Base-by-base conservation (phyloP, 2,797 vertebrate species). In the Prunella strophiata region DNA sequence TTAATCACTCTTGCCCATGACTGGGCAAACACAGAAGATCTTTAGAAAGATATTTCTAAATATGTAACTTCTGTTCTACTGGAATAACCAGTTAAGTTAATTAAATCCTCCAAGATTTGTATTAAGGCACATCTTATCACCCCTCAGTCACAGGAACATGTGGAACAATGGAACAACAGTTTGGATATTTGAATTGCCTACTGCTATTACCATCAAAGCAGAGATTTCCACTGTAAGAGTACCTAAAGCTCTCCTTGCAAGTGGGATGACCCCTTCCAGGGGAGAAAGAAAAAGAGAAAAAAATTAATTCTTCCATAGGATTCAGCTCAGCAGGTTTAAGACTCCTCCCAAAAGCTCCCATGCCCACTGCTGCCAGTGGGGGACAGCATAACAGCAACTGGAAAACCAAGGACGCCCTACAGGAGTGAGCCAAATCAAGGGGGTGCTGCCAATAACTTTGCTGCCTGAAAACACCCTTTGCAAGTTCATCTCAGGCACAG, bases 161-260 rank as follows among this genome's bases (percentile, higher is more conserved):
- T 17, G 23, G 57, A 82, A 34, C 68, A 82, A n/a, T 0, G 2
- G 48, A 92, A 79, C 20, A 52, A 48, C 21, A 71, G 10, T 36
- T 2, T 26, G 21, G 36, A 26, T 36, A 63, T 32, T 26, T 0
- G 0, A 78, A 75, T 30, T 0, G 0, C 11, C 58, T 77, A 45
- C 22, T 90, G 42, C 43, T 65, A 22, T 0, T 2, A 43, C 11
- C 29, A 51, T 52, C 65, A n/a, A 3, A 62, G 27, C 54, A 63
- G 25, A 74, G 36, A 55, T 42, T 27, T 72, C 34, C 0, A 0
- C 29, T 51, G 7, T 16, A 45, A 45, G 22, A 86, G 73, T 15
- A 63, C 23, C 45, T 30, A 23, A 78, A 75, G 51, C 3, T 61
- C 29, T n/a, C 61, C 21, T 16, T 1, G 0, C 18, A 85, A 36